Evolutionary conservation across 1,140 invertebrate genomes (phyloP), one percentile per base, ranked within the genome.

Genomic region (Sogatella furcifera): DNA sequence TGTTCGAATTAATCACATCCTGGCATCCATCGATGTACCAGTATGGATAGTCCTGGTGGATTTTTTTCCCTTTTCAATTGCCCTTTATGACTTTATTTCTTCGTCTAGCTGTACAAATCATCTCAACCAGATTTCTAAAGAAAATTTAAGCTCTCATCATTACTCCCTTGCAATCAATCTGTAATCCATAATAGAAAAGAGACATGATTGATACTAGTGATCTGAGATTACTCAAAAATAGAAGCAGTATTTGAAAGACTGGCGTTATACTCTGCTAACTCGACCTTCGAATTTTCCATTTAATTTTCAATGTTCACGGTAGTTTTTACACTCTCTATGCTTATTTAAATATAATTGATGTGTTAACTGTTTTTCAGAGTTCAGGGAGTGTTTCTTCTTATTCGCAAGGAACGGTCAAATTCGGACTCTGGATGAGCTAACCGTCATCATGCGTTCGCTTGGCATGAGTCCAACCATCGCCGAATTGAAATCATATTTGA

Each of bases 371-470:
- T 69, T 78, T 82, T 69, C 74, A 96, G 92, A 95, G 74, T 97
- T 95, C 71, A 83, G 91, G 65, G 92, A 95, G 77, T 96, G 92
- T 70, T 97, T 96, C 75, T 92, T 92, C 70, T 77, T 97, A 43
- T 95, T 95, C 75, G 92, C 92, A 5, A 76, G 89, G 58, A 88
- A 84, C 65, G 92, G 92, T 1, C 84, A 90, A 69, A 95, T 97
- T 55, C 84, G 82, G 52, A 88, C 86, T 10, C 72, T 95, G 53
- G 92, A 96, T 73, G 92, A 96, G 74, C 75, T 97, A 59, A 93
- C 89, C 1, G 84, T 95, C 4, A 93, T 96, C 21, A 97, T 97
- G 93, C 77, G 93, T 55, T 96, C 93, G 0, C 73, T 97, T 2
- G 92, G 92, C 5, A 84, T 95, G 74, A 95, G 91, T 65, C 94